A percentile compares a stretch with the other conserved stretches of the same genome.
phyloP scores from a whole-genome alignment of 2,797 vertebrate genomes.

The Pseudochirops cupreus region DNA sequence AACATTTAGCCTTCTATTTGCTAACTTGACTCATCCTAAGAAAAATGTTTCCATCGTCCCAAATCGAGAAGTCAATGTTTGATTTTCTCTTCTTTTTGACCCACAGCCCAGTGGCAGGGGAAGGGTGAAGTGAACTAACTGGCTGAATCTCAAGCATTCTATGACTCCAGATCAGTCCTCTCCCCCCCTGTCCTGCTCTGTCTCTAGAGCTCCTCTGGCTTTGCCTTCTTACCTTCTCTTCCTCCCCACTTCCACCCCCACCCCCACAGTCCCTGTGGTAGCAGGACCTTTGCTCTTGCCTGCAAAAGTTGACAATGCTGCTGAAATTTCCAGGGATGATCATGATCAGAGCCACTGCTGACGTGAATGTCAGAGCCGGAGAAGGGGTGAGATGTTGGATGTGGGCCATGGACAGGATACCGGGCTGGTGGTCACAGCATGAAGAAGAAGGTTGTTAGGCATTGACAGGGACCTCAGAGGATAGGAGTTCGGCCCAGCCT shows the following conservation, averaged over 20 bases:
- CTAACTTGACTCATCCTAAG: not conserved
- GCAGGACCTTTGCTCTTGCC: slow-evolving; percentile 81
- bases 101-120: too few species aligned
- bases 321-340: slow-evolving; percentile 91
- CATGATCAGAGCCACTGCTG: slow-evolving; percentile 89
- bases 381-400: slow-evolving; percentile 89
- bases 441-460: accelerated
- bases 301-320: slow-evolving; percentile 92
- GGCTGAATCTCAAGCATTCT: not conserved
- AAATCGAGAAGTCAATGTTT: too few species aligned
- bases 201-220: not conserved
- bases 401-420: slow-evolving; percentile 92
- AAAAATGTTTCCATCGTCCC: not conserved
- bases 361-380: slow-evolving; percentile 92
- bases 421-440: slow-evolving; percentile 86
- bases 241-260: not conserved
- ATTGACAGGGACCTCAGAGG: too few species aligned
- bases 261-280: not conserved
- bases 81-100: not conserved
- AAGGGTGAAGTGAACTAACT: not conserved
- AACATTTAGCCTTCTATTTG: not conserved
- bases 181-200: not conserved
- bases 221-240: not conserved
- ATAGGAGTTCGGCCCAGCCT: not conserved
- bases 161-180: not conserved